Evolutionary conservation across 2,113 vertebrate genomes (phyloP).

Genomic region (Aphelocoma coerulescens): DNA sequence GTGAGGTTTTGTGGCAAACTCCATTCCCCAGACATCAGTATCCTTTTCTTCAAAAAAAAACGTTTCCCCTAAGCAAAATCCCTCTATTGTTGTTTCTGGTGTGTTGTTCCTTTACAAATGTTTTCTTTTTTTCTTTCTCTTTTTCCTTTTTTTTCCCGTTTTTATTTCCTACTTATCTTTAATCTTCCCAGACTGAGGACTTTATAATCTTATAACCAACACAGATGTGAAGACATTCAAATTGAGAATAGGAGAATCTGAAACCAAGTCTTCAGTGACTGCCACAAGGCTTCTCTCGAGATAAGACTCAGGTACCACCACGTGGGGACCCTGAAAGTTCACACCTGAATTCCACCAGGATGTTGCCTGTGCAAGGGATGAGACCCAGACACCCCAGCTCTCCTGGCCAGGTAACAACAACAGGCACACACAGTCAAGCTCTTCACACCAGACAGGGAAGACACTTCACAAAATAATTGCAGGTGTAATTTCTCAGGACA

Average conservation of each 20-base stretch:
- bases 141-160: fast-evolving
- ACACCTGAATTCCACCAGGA: not conserved
- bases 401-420: not conserved
- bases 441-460: not conserved
- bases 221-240: not conserved
- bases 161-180: not conserved
- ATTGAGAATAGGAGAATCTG: not conserved
- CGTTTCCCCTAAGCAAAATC: not conserved
- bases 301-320: not conserved
- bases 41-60: not conserved
- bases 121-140: not conserved
- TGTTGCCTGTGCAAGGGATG: not conserved
- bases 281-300: not conserved
- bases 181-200: not conserved
- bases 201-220: not conserved
- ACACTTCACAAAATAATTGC: not conserved
- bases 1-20: not conserved
- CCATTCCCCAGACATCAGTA: not conserved
- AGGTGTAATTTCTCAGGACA: not conserved
- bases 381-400: not conserved
- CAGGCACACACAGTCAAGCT: not conserved
- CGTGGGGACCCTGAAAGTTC: not conserved
- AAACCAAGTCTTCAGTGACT: not conserved
- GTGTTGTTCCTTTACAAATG: not conserved
- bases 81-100: not conserved